These are phyloP conservation scores for Himantopus leucocephalus DNA, from an alignment of 2,113 vertebrate genomes.

Conservation along the genomic window DNA sequence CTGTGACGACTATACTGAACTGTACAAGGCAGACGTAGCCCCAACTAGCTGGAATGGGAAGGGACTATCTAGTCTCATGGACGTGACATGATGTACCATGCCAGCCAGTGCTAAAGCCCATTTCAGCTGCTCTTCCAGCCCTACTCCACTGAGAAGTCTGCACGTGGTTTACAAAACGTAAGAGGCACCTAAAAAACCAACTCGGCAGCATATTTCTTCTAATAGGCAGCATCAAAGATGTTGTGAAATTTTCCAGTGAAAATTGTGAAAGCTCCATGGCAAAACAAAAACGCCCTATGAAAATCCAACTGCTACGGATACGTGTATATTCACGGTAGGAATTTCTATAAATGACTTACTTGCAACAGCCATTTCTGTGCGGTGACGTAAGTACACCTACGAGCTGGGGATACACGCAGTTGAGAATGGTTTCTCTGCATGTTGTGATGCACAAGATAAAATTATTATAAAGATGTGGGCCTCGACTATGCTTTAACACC, in stretches of 20 bases:
- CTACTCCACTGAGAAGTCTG: background rate
- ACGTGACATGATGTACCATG: rapidly evolving
- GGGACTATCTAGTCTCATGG: background rate
- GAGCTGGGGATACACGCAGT: background rate
- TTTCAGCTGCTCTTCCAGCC: background rate
- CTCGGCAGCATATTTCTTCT: background rate
- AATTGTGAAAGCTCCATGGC: background rate
- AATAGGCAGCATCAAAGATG: background rate
- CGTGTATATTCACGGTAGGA: rapidly evolving
- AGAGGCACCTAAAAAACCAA: background rate
- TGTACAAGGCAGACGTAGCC: background rate
- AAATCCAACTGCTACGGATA: background rate
- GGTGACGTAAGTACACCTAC: background rate
- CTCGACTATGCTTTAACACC: background rate
- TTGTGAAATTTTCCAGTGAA: background rate
- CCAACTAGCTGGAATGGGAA: background rate
- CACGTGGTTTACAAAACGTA: background rate
- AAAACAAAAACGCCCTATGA: background rate
- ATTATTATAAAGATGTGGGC: background rate
- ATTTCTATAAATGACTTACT: background rate
- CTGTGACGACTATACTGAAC: background rate
- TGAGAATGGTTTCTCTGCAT: background rate
- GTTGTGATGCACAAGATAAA: background rate
- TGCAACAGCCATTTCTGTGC: background rate
- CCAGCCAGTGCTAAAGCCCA: background rate